phyloP scores from a whole-genome alignment of 2,113 vertebrate species.

The Brachypteracias leptosomus region DNA sequence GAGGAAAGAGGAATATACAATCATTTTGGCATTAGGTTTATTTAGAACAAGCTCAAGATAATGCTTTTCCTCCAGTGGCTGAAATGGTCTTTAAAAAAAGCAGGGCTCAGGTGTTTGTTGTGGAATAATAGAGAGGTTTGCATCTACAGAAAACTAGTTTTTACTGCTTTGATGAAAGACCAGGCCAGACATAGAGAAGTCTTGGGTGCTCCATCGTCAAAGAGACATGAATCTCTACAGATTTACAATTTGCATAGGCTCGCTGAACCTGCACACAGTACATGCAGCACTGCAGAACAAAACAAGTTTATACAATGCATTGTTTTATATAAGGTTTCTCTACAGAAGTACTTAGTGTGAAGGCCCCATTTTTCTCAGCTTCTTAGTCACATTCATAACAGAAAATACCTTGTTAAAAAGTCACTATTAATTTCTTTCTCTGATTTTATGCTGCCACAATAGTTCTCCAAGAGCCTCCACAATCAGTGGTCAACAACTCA shows the following conservation, averaged over 20 bases:
- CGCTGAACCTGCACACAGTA: neutral
- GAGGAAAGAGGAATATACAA: neutral
- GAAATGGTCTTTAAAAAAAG: neutral
- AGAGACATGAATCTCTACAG: neutral
- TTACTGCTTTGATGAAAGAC: neutral
- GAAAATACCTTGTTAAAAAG: neutral
- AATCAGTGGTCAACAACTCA: neutral
- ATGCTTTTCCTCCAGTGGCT: neutral
- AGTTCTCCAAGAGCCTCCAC: neutral
- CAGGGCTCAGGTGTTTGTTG: neutral
- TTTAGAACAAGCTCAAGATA: neutral
- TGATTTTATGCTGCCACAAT: neutral
- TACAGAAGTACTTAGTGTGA: neutral
- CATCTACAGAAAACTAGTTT: neutral
- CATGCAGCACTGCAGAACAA: fast-evolving
- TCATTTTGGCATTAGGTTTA: neutral
- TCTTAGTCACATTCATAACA: neutral
- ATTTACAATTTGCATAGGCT: neutral
- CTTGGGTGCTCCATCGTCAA: neutral
- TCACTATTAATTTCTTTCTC: neutral
- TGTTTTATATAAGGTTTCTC: neutral
- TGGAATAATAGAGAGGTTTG: neutral
- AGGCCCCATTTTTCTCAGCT: neutral
- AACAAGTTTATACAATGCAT: neutral
- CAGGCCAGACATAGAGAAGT: neutral